Conservation (phyloP, 2,113 vertebrate species). For the Phyllostomus hastatus region DNA sequence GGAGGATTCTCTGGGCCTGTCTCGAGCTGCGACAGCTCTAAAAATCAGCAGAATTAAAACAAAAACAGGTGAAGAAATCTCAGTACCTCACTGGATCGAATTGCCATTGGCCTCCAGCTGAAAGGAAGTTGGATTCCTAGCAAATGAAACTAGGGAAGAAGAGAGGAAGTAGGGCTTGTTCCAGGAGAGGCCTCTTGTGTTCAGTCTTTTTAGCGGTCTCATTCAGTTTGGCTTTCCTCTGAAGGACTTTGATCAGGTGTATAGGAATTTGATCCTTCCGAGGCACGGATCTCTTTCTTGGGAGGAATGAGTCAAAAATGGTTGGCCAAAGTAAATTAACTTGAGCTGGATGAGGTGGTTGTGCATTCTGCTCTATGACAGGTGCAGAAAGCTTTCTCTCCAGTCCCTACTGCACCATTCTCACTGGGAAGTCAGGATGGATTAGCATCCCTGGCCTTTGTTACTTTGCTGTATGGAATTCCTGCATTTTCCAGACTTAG, state of each 20-base stretch:
- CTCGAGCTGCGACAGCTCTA: constrained; percentile 30
- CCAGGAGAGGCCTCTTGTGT: background rate
- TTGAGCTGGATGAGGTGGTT: background rate
- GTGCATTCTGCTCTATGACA: background rate
- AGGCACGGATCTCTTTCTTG: constrained; percentile 53
- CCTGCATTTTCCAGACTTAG: constrained; percentile 54
- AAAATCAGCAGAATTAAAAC: constrained; percentile 41
- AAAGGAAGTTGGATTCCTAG: constrained; percentile 52
- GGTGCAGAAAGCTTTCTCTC: background rate
- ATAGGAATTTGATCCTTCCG: constrained; percentile 62
- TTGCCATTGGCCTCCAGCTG: constrained; percentile 22
- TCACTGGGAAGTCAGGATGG: constrained; percentile 20
- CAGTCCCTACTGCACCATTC: background rate
- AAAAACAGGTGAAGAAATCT: constrained; percentile 55
- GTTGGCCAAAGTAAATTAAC: constrained; percentile 32
- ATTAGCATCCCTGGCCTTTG: constrained; percentile 42
- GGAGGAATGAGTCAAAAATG: constrained; percentile 28
- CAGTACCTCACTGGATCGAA: constrained; percentile 21
- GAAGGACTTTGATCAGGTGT: constrained; percentile 59
- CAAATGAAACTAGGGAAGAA: background rate
- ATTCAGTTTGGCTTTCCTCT: constrained; percentile 43
- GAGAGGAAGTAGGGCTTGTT: constrained; percentile 20
- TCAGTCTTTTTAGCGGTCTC: constrained; percentile 26
- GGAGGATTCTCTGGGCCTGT: background rate
- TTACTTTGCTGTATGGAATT: constrained; percentile 59